Evolutionary conservation across 2,797 vertebrate genomes (phyloP), one percentile per base, ranked within the genome.

Genomic region (Labroides dimidiatus): DNA sequence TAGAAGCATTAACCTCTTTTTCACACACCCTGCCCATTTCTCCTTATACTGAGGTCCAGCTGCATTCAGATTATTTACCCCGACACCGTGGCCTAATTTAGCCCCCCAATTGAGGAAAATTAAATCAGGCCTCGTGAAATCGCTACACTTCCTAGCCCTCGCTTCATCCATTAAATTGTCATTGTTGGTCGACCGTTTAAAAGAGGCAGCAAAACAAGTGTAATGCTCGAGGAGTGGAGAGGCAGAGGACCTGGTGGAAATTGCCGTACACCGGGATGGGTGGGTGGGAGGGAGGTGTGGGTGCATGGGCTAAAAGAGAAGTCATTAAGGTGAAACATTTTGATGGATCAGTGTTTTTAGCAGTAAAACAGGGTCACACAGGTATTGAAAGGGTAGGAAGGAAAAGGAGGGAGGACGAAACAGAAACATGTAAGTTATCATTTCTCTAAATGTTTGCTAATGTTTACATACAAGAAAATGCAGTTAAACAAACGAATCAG

Each of bases 151-250:
- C 76, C 74, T 51, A 4, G 59, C 56, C 33, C 80, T 58, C 17
- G 20, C 68, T 76, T 76, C 52, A 48, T 77, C 88, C 81, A 91
- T 91, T 91, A 86, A 89, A 81, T 84, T 87, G 87, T 91, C 88
- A 84, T 84, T 84, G 87, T 88, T 73, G 83, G 85, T 43, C 58
- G 2, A 77, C 66, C 70, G 48, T 81, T 89, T 85, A 84, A 45
- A 39, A 85, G 77, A 86, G 53, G 12, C 54, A 12, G 74, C 59
- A 58, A 81, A 84, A 85, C 81, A 85, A 89, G 87, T 80, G 85
- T 53, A 78, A 74, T 14, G 53, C 48, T 81, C 27, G 17, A 58
- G 64, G 72, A 77, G 69, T 62, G 6, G 42, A 49, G 52, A 54
- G 68, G 66, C 52, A 65, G 65, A 63, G 75, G 71, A 83, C 65